Evolutionary conservation across 2,888 invertebrate genomes (phyloP), one percentile per base, ranked within the genome.

Genomic region (Exocentrus adspersus): DNA sequence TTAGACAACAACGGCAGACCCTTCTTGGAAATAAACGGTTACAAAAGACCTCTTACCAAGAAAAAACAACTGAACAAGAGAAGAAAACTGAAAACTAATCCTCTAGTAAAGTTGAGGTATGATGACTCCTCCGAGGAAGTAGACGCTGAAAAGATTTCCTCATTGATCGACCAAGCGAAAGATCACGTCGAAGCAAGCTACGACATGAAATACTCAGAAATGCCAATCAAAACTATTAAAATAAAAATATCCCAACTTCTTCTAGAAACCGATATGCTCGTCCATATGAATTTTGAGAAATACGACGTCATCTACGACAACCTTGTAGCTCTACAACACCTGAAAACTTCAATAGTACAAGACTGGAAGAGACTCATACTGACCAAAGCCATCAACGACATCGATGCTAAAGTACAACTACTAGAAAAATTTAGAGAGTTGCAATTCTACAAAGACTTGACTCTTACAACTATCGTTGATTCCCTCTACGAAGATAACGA

Each of bases 291-390:
- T 61, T 75, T 77, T 14, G 73, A 73, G 5, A 70, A 74, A 37
- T 79, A 80, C 56, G 71, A 75, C 3, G 61, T 73, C 6, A 72
- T 81, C 17, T 77, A 75, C 61, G 75, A 77, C 12, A 72, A 77
- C 10, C 52, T 82, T 5, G 65, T 76, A 0, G 77, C 78, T 60
- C 60, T 81, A 7, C 78, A 82, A 58, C 71, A 73, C 20, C 71
- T 80, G 28, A 80, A 80, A 58, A 69, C 71, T 3, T 71, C 75
- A 0, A 69, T 80, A 3, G 74, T 77, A 0, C 71, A 77, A 46
- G 78, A 79, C 24, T 82, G 81, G 81, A 80, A 79, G 48, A 71
- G 77, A 17, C 43, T 75, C 2, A 59, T 81, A 10, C 73, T 74
- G 17, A 72, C 74, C 17, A 73, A 77, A 24, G 73, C 73, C 60